phyloP scores from a whole-genome alignment of 1,140 invertebrate genomes.

The Formica exsecta region DNA sequence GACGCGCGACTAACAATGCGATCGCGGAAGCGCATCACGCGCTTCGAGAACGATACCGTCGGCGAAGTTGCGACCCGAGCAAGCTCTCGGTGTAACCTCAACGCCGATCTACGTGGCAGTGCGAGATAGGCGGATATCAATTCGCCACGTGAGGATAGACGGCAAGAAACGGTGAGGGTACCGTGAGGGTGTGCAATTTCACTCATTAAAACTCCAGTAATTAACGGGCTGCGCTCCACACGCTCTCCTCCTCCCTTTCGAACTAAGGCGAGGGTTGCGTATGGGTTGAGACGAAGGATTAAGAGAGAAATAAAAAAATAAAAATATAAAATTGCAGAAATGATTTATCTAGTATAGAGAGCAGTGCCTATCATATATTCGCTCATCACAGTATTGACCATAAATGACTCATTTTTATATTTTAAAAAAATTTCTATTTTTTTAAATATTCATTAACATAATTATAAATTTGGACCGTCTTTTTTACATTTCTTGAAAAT shows the following conservation, averaged over 20 bases:
- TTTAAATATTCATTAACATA: neutral
- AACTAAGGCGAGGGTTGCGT: conserved; percentile 30
- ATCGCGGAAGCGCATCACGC: conserved; percentile 61
- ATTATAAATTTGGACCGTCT: neutral
- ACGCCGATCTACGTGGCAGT: conserved; percentile 50
- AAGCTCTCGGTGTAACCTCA: neutral
- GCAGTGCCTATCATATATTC: too few species aligned
- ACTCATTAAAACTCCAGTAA: conserved; percentile 80
- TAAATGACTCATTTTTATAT: neutral
- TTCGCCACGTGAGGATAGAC: conserved; percentile 68
- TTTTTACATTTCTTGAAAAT: neutral
- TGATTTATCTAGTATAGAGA: neutral
- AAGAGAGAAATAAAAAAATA: conserved; percentile 4
- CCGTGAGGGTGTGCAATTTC: conserved; percentile 60
- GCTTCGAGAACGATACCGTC: conserved; percentile 51
- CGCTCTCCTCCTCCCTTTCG: conserved; percentile 50
- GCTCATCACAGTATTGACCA: too few species aligned
- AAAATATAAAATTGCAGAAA: conserved; percentile 16
- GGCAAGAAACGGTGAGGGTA: conserved; percentile 26
- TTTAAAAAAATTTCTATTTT: neutral
- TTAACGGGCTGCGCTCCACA: conserved; percentile 66
- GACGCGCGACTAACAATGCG: conserved; percentile 67
- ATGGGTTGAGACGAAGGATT: neutral
- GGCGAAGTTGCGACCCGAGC: conserved; percentile 55
- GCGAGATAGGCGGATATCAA: conserved; percentile 67